Conservation (phyloP, 2,888 invertebrate species). For the Neocrepidodera transversa region DNA sequence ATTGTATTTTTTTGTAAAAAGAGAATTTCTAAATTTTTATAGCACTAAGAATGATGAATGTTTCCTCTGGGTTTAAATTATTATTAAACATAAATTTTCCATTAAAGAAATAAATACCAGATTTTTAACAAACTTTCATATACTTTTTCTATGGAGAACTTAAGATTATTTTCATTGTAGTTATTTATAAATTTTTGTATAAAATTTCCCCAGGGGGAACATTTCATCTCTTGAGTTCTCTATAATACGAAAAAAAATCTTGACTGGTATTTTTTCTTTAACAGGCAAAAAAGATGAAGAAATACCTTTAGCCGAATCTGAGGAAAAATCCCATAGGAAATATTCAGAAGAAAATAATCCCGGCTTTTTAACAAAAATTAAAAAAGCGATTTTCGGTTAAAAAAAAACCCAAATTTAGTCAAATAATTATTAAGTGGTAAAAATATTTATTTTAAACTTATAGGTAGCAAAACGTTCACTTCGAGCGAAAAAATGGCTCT, state of each 20-base stretch:
- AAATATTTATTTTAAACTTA: slow-evolving; percentile 21
- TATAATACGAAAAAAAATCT: neutral
- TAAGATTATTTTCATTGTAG: no score
- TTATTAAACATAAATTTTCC: no score
- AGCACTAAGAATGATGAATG: no score
- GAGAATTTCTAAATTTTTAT: no score
- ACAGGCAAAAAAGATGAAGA: slow-evolving; percentile 58
- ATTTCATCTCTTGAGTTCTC: no score
- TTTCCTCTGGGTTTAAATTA: slow-evolving; percentile 46
- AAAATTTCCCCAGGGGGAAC: slow-evolving; percentile 9
- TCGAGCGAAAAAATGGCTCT: slow-evolving; percentile 65
- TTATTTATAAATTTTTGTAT: no score
- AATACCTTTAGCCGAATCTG: slow-evolving; percentile 61
- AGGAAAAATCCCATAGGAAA: slow-evolving; percentile 62
- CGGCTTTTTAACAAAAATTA: slow-evolving; percentile 66
- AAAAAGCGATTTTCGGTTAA: slow-evolving; percentile 69
- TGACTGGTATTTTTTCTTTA: slow-evolving; percentile 51
- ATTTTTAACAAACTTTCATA: no score
- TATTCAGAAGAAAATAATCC: slow-evolving; percentile 58
- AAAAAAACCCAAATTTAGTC: no score
- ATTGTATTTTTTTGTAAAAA: no score
- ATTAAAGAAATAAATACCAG: no score
- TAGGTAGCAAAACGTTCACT: slow-evolving; percentile 71
- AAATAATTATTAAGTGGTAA: no score
- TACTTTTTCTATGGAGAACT: no score